Evolutionary conservation across 23 tunicate genomes (phyloP).

Genomic region (Diplosoma virens): DNA sequence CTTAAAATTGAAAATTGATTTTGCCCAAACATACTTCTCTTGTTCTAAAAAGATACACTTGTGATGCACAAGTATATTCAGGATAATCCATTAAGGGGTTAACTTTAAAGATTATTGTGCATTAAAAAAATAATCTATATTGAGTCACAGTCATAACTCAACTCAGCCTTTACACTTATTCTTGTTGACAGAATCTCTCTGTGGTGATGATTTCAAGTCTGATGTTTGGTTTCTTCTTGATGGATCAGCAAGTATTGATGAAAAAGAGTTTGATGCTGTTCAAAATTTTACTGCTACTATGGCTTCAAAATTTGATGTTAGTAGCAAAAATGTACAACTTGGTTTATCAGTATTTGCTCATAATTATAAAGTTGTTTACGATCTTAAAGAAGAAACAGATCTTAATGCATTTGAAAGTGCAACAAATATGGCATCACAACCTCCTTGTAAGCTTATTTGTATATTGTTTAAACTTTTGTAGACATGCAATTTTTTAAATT

Average conservation of each 20-base stretch:
- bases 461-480: too few relatives aligned
- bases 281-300: not conserved
- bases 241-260: not conserved
- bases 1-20: too few relatives aligned
- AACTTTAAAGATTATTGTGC: not conserved
- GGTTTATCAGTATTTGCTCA: slow-evolving; percentile 1
- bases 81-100: not conserved
- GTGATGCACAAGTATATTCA: too few relatives aligned
- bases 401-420: not conserved
- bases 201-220: slow-evolving; percentile 7
- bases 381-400: not conserved
- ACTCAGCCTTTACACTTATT: not conserved
- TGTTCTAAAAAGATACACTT: too few relatives aligned
- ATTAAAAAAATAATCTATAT: not conserved
- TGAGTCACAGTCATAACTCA: too few relatives aligned
- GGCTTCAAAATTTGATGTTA: slow-evolving; percentile 3
- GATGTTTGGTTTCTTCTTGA: slow-evolving; percentile 6
- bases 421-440: not conserved
- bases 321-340: not conserved
- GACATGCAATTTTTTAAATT: too few relatives aligned
- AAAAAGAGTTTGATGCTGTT: slow-evolving; percentile 2
- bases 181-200: not conserved
- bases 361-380: not conserved
- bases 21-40: too few relatives aligned
- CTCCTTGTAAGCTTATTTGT: too few relatives aligned